Base-by-base conservation (phyloP, 1,140 invertebrate genomes). In the Zophobas atratus region DNA sequence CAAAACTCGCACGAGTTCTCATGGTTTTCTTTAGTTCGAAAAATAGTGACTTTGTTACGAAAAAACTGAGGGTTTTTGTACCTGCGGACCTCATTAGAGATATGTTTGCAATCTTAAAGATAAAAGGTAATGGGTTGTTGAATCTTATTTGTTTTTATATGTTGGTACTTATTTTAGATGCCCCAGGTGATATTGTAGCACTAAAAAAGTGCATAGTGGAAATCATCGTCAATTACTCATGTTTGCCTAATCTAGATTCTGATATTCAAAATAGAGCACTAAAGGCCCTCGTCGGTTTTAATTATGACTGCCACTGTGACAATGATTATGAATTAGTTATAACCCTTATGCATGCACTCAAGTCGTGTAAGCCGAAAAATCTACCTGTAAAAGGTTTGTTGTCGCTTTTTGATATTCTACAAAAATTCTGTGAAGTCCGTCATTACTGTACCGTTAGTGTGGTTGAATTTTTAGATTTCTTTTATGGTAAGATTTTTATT, bases 271-370 rank as follows among this genome's bases (percentile, higher is more conserved):
- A 55, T 5, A 67, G 77, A 63, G 76, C 83, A 20, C 77, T 84
- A 36, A 55, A 75, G 39, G 75, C 77, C 57, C 79, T 84, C 41
- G 56, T 77, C 6, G 73, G 74, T 8, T 77, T 76, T 6, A 74
- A 82, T 8, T 84, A 82, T 63, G 78, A 82, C 75, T 75, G 70
- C 41, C 34, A 53, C 33, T 75, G 71, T 32, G 78, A 81, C 1
- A 60, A 70, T 33, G 81, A 85, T 70, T 84, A 79, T 76, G 71
- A 81, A 43, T 75, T 83, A 77, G 84, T 83, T 41, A 33, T 43
- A 6, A 39, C 35, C 1, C 77, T 78, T 33, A 6, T 57, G 6
- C 51, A 41, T 4, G 38, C 55, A 8, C 8, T 56, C 2, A 49
- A 35, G 20, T 35, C n/a, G 2, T 72, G 60, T 39, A 8, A 41